phyloP scores from a whole-genome alignment of 2,797 vertebrate genomes.

The Phaenicophaeus curvirostris region DNA sequence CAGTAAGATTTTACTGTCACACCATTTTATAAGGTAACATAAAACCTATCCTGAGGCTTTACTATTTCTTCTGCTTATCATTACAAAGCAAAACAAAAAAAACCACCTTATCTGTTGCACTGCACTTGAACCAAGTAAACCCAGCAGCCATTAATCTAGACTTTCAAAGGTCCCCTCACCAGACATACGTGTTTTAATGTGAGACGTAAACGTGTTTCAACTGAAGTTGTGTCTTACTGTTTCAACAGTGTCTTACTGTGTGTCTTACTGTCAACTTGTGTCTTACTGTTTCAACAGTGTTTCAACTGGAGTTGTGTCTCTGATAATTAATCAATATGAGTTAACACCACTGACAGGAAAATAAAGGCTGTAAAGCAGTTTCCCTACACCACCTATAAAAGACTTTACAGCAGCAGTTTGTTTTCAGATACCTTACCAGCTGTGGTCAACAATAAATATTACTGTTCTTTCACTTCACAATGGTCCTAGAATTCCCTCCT shows the following conservation, averaged over 20 bases:
- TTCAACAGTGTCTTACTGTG: too few species aligned
- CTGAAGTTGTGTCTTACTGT: not conserved
- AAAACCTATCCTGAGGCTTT: not conserved
- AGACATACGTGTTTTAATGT: not conserved
- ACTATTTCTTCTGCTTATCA: not conserved
- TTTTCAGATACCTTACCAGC: slow-evolving; percentile 1
- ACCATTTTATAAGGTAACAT: not conserved
- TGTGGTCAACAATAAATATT: not conserved
- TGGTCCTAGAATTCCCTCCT: not conserved
- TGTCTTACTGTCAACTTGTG: too few species aligned
- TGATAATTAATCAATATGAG: not conserved
- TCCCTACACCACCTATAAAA: not conserved
- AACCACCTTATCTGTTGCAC: not conserved
- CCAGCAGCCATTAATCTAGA: not conserved
- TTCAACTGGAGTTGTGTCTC: not conserved
- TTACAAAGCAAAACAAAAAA: not conserved
- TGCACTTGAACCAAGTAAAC: not conserved
- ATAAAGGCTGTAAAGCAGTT: not conserved
- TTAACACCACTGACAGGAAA: not conserved
- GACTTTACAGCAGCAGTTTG: not conserved
- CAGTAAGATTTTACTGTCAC: not conserved
- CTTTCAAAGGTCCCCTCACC: not conserved
- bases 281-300: too few species aligned
- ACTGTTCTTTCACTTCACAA: not conserved
- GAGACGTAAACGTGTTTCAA: not conserved